These are phyloP conservation scores for Sminthurinus aureus DNA, from an alignment of 2,888 invertebrate species.

Conservation along the genomic window DNA sequence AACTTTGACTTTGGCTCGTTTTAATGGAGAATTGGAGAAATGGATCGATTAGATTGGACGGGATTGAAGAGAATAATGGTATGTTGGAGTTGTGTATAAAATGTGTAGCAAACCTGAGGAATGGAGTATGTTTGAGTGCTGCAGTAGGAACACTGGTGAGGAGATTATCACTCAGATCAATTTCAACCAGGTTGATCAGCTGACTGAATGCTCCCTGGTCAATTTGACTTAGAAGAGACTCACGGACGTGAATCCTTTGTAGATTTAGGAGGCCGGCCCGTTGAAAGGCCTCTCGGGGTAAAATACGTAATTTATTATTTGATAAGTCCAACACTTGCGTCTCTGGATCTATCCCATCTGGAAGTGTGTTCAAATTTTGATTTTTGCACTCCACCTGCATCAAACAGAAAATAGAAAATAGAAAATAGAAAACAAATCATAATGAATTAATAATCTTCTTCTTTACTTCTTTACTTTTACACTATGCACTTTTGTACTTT, in stretches of 20 bases:
- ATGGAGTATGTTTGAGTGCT: conserved; percentile 81
- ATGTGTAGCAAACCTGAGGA: conserved; percentile 68
- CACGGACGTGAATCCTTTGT: conserved; percentile 83
- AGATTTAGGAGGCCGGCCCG: conserved; percentile 83
- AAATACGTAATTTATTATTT: conserved; percentile 83
- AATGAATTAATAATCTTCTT: background rate
- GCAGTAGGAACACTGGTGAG: conserved; percentile 80
- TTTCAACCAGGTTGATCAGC: conserved; percentile 86
- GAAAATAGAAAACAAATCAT: background rate
- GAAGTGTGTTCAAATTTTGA: conserved; percentile 82
- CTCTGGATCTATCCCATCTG: conserved; percentile 83
- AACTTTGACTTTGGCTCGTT: background rate
- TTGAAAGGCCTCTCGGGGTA: conserved; percentile 83
- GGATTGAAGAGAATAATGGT: background rate
- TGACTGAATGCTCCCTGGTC: conserved; percentile 84
- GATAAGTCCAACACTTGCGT: conserved; percentile 92
- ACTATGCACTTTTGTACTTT: background rate
- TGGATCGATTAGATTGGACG: background rate
- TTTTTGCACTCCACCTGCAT: conserved; percentile 80
- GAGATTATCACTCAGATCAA: conserved; percentile 86
- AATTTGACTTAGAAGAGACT: conserved; percentile 85
- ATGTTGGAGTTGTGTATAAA: background rate
- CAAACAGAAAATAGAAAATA: background rate
- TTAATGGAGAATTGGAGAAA: background rate
- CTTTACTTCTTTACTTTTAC: background rate